Conservation (phyloP, 2,113 vertebrate genomes). For the Platanista minor region DNA sequence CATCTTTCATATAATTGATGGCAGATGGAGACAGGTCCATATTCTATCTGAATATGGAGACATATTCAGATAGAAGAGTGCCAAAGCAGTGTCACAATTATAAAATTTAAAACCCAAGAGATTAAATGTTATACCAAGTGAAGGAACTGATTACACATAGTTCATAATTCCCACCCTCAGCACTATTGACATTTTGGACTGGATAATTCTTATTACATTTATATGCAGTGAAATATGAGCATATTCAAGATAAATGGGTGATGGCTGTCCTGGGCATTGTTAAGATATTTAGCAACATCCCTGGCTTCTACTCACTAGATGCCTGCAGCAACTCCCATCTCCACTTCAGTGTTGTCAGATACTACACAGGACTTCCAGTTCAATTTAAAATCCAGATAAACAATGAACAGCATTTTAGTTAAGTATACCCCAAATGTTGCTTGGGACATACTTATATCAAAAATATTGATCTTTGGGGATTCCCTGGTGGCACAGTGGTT, state of each 20-base stretch:
- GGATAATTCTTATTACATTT: neutral
- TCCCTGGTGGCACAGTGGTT: too few species aligned
- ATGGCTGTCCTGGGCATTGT: neutral
- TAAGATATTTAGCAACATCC: neutral
- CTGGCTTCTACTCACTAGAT: neutral
- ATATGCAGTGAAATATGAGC: neutral
- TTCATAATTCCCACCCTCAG: neutral
- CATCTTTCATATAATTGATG: neutral
- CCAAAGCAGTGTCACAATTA: neutral
- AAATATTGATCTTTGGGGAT: neutral
- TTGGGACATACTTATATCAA: neutral
- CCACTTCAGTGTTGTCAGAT: neutral
- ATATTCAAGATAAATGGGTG: neutral
- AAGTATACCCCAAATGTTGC: neutral
- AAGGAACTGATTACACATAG: neutral
- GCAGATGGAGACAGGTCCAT: neutral
- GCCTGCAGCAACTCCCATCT: fast-evolving
- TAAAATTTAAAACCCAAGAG: neutral
- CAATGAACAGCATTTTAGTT: neutral
- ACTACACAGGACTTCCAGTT: neutral
- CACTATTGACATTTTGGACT: neutral
- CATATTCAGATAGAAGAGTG: neutral
- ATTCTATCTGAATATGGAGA: too few species aligned
- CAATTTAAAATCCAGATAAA: slow-evolving; percentile 1
- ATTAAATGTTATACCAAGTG: neutral